Evolutionary conservation across 2,797 vertebrate genomes (phyloP).

Genomic region (Pangasius krempfi): DNA sequence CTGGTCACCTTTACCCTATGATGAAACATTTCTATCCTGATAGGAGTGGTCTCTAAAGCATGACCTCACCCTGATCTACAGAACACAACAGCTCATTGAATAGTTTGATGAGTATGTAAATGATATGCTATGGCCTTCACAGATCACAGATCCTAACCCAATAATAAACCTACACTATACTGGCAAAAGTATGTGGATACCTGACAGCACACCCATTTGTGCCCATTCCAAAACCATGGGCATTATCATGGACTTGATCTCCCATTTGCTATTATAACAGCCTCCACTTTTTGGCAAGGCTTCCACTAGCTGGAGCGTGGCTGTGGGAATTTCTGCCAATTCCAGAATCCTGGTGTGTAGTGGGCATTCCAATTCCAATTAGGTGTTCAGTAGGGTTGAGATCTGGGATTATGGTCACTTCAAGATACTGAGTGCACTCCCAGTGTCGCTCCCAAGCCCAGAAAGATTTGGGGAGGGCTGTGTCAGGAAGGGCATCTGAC

Average conservation of each 20-base stretch:
- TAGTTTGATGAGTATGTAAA: not conserved
- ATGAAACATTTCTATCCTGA: not conserved
- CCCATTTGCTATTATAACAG: not conserved
- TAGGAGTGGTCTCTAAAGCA: not conserved
- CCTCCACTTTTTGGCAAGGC: not conserved
- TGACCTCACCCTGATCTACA: not conserved
- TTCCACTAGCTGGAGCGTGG: not conserved
- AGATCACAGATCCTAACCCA: not conserved
- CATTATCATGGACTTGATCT: not conserved
- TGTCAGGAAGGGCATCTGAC: too few species aligned
- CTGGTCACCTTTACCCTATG: not conserved
- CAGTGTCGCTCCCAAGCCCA: too few species aligned
- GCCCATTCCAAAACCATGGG: not conserved
- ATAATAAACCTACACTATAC: not conserved
- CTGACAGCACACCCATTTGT: not conserved
- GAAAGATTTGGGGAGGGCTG: too few species aligned
- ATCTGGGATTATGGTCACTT: not conserved
- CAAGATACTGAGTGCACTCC: not conserved
- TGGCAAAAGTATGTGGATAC: not conserved
- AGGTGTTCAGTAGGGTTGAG: not conserved
- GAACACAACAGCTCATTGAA: not conserved
- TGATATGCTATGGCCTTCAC: not conserved
- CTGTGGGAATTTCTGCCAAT: not conserved
- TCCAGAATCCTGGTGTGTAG: not conserved
- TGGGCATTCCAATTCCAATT: not conserved